Evolutionary conservation across 1,140 invertebrate species (phyloP).

Genomic region (Physella acuta): DNA sequence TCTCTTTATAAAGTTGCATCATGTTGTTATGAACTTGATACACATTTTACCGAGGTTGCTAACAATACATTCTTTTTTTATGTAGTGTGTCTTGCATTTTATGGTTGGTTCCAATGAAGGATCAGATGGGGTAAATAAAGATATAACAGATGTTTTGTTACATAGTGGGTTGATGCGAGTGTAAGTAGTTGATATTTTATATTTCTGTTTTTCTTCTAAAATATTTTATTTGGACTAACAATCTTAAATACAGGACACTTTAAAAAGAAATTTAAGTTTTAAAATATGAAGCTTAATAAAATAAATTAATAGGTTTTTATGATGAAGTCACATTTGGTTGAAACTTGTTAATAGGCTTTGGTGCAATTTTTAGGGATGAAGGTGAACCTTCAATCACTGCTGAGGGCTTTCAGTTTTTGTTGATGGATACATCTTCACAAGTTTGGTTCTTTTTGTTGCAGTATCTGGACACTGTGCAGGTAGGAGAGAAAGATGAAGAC

Average conservation of each 20-base stretch:
- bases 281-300: too few relatives aligned
- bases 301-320: too few relatives aligned
- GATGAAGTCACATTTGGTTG: too few relatives aligned
- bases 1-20: too few relatives aligned
- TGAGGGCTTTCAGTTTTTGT: constrained; percentile 76
- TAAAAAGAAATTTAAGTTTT: too few relatives aligned
- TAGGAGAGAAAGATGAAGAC: too few relatives aligned
- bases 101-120: constrained; percentile 84
- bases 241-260: too few relatives aligned
- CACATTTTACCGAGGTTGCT: background rate
- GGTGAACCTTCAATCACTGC: constrained; percentile 74
- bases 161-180: constrained; percentile 90
- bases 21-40: background rate
- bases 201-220: too few relatives aligned
- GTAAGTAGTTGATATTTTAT: too few relatives aligned
- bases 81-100: constrained; percentile 89
- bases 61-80: background rate
- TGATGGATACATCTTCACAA: constrained; percentile 88
- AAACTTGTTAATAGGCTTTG: too few relatives aligned
- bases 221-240: too few relatives aligned
- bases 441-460: constrained; percentile 95
- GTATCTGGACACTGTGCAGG: constrained; percentile 88
- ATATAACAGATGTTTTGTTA: constrained; percentile 87
- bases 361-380: constrained; percentile 66
- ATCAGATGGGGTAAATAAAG: constrained; percentile 82